These are phyloP conservation scores for Trachops cirrhosus DNA, from an alignment of 2,797 vertebrate genomes.

Conservation along the genomic window DNA sequence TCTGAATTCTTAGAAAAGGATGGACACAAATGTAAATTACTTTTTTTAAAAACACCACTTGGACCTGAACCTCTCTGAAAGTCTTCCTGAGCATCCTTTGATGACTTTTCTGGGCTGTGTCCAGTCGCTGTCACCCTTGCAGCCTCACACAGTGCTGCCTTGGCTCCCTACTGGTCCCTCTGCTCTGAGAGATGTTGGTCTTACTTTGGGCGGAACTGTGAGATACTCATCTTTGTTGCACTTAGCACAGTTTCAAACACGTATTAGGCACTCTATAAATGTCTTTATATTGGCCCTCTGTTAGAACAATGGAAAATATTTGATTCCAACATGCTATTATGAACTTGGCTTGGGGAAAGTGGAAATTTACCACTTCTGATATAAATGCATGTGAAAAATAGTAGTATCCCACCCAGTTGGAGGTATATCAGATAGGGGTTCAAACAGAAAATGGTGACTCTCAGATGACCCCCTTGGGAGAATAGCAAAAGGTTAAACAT, in stretches of 20 bases:
- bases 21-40: background rate
- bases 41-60: background rate
- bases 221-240: background rate
- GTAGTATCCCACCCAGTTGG: background rate
- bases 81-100: background rate
- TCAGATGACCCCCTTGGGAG: background rate
- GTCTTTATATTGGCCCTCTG: background rate
- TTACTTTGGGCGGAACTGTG: background rate
- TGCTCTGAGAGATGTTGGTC: background rate
- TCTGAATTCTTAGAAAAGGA: slow-evolving; percentile 26
- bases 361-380: slow-evolving; percentile 12
- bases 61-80: background rate
- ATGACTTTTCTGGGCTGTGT: background rate
- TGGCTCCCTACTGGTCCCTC: background rate
- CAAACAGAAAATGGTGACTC: slow-evolving; percentile 16
- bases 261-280: background rate
- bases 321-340: background rate
- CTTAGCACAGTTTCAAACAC: background rate
- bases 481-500: slow-evolving; percentile 22
- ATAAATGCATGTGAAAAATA: background rate
- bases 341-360: background rate
- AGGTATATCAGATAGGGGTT: slow-evolving; percentile 13
- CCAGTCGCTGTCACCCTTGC: background rate
- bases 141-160: fast-evolving
- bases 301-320: slow-evolving; percentile 35